phyloP scores from a whole-genome alignment of 2,113 vertebrate genomes.

The Elephas maximus region DNA sequence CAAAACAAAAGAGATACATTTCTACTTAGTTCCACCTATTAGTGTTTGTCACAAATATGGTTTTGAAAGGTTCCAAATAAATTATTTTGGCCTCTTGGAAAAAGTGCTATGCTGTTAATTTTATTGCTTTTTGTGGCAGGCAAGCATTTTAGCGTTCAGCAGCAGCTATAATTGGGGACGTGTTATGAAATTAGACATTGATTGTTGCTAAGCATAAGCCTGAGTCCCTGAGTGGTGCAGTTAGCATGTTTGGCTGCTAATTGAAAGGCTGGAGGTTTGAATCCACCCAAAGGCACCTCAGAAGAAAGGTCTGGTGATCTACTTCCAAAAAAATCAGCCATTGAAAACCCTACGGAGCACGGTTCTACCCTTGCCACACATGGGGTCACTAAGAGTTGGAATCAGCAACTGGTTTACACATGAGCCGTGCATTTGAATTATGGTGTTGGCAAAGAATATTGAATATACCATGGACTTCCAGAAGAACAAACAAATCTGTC shows the following conservation, averaged over 20 bases:
- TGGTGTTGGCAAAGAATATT: neutral
- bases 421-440: neutral
- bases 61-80: neutral
- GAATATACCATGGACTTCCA: neutral
- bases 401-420: neutral
- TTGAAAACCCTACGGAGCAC: neutral
- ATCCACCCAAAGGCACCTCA: neutral
- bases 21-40: constrained; percentile 49
- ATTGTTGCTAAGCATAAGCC: neutral
- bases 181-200: constrained; percentile 65
- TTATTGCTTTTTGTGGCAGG: constrained; percentile 74
- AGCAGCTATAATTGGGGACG: constrained; percentile 49
- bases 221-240: neutral
- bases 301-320: neutral
- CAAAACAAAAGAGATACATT: constrained; percentile 61
- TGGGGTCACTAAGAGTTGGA: neutral
- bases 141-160: constrained; percentile 56
- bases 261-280: neutral
- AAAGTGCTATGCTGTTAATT: constrained; percentile 69
- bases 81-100: constrained; percentile 52
- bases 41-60: constrained; percentile 47
- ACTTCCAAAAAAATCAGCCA: neutral
- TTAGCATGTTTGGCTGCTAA: neutral
- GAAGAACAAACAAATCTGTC: neutral
- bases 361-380: neutral